Base-by-base conservation (phyloP, 2,113 vertebrate genomes). In the Aptenodytes forsteri region DNA sequence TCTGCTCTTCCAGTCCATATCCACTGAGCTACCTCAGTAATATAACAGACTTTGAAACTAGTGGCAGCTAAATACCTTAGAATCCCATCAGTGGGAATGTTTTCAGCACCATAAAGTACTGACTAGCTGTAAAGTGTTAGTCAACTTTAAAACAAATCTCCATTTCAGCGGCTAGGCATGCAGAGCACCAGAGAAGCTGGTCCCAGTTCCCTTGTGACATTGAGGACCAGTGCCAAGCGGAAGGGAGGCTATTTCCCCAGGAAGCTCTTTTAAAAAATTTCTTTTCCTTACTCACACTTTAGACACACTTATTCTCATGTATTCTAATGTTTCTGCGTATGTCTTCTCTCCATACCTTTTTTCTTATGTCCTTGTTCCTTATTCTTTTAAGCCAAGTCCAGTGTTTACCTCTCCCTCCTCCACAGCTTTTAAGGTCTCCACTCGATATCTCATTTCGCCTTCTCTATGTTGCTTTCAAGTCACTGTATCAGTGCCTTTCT, bases 191-290 rank as follows among this genome's bases (percentile, higher is more conserved):
- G 47, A 85, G 66, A 90, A 66, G 30, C 66, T 55, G 30, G 40
- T 83, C 78, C 52, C 58, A 59, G 92, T 16, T 93, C 83, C 75
- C 75, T 30, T 2, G 27, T 65, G 71, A 89, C 26, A 66, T 3
- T 19, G 21, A 73, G 67, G 18, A 77, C 29, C 27, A 56, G 22
- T 18, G 79, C 91, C 85, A 95, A 94, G 77, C 0, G 58, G 90
- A 96, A 90, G 85, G 93, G 93, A 83, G 88, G 90, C 14, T 85
- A 88, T 83, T 96, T 96, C 95, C 95, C 90, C 71, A 95, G 92
- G 91, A 94, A 92, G 71, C 69, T 79, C 44, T 93, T 93, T 64
- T 70, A 75, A 83, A 94, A 94, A 90, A 50, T 59, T 93, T 95
- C 61, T 80, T 90, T 96, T 89, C 77, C 87, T 93, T 83, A 62